Conservation (phyloP, 1,140 invertebrate species). For the Colletes latitarsis region DNA sequence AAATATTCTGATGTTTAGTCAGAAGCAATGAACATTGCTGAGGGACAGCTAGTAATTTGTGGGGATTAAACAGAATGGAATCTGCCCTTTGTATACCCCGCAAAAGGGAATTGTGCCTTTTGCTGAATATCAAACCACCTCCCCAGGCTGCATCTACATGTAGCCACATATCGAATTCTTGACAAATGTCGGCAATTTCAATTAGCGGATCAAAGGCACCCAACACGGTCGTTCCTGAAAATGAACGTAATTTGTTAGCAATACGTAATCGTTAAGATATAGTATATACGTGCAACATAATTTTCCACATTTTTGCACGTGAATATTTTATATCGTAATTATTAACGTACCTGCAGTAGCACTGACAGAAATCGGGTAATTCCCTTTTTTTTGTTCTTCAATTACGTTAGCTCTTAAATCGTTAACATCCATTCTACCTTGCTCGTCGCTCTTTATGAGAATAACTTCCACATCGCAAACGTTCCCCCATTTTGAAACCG, state of each 20-base stretch:
- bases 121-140: constrained; percentile 90
- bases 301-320: neutral
- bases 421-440: constrained; percentile 83
- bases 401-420: constrained; percentile 82
- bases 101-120: constrained; percentile 84
- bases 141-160: constrained; percentile 96
- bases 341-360: constrained; percentile 83
- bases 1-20: constrained; percentile 83
- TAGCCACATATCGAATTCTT: constrained; percentile 97
- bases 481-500: constrained; percentile 83
- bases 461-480: constrained; percentile 80
- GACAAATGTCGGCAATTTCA: constrained; percentile 96
- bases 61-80: constrained; percentile 95
- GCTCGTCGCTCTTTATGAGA: constrained; percentile 72
- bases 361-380: constrained; percentile 83
- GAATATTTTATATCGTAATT: constrained; percentile 31
- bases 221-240: constrained; percentile 93
- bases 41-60: constrained; percentile 94
- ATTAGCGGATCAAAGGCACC: constrained; percentile 98
- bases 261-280: neutral
- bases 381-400: constrained; percentile 75
- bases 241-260: neutral
- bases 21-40: constrained; percentile 94
- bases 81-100: constrained; percentile 88
- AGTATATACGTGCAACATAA: neutral